Conservation (phyloP, 2,888 invertebrate species). For the Mesochorus sp. region DNA sequence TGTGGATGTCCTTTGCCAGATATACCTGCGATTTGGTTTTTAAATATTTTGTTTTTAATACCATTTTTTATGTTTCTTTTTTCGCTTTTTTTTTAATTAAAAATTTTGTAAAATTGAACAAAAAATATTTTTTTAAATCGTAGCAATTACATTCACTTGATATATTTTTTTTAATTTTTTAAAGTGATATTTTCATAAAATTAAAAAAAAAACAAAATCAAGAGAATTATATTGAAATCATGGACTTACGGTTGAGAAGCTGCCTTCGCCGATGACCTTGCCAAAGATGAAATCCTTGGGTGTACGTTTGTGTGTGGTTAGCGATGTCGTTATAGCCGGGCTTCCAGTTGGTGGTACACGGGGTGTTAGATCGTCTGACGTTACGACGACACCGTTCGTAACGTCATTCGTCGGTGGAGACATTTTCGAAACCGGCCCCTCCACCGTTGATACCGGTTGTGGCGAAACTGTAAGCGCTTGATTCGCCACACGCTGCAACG, state of each 20-base stretch:
- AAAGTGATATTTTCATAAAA: neutral
- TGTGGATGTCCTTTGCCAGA: constrained; percentile 95
- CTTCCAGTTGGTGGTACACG: constrained; percentile 82
- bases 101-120: neutral
- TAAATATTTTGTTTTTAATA: neutral
- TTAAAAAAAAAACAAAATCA: constrained; percentile 1
- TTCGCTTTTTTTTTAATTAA: neutral
- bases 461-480: constrained; percentile 81
- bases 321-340: constrained; percentile 78
- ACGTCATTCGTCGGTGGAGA: constrained; percentile 84
- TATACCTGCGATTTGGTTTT: constrained; percentile 87
- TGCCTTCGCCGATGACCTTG: constrained; percentile 97
- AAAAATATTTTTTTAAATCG: no score
- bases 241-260: constrained; percentile 92
- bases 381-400: constrained; percentile 83
- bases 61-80: neutral
- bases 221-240: no score
- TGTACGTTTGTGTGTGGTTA: constrained; percentile 85
- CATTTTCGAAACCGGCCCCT: constrained; percentile 81
- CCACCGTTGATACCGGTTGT: constrained; percentile 81
- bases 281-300: constrained; percentile 97
- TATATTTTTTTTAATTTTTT: no score
- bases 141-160: no score
- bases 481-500: constrained; percentile 81
- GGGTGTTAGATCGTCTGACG: constrained; percentile 84